Evolutionary conservation across 2,888 invertebrate genomes (phyloP), one percentile per base, ranked within the genome.

Genomic region (Acanthosepion pharaonis): DNA sequence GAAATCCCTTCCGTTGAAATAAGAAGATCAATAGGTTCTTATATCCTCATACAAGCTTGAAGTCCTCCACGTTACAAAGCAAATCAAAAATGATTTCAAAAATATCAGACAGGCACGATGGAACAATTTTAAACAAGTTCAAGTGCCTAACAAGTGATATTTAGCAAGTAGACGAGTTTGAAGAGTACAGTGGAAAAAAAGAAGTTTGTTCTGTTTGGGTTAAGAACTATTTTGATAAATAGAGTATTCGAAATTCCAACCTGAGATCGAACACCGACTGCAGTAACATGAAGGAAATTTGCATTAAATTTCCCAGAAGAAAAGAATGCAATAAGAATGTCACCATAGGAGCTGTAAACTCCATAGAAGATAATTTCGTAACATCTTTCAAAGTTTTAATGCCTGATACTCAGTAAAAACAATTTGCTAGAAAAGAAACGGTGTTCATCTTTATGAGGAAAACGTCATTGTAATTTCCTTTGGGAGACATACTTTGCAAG

Each of bases 401-500:
- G 2, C 78, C 0, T 18, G n/a, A 33, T n/a, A 78, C 33, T 78
- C 78, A 33, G 78, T 78, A 5, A 78, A 78, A 78, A 78, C 11
- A 33, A 78, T 78, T 78, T 78, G 33, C 78, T n/a, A 23, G 3
- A 78, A 78, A 78, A 78, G 78, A 78, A 78, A 78, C n/a, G 3
- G 78, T 15, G 78, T 33, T n/a, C 78, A 78, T 78, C n/a, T 78
- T 78, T 78, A 78, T 78, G 78, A 78, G 78, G 33, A 78, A 78
- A 78, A 78, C 78, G 78, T 78, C n/a, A 78, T 78, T n/a, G n/a
- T 78, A 33, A 78, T 78, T 78, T 78, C 78, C 78, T 78, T 78
- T 78, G 78, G 78, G 78, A 33, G 15, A 78, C 15, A 78, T n/a
- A 11, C n/a, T 15, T 9, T n/a, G 78, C 78, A 2, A 78, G 33